Conservation (phyloP, 37 sponge, comb jelly and placozoan species). For the Diacarnus erythraeanus region DNA sequence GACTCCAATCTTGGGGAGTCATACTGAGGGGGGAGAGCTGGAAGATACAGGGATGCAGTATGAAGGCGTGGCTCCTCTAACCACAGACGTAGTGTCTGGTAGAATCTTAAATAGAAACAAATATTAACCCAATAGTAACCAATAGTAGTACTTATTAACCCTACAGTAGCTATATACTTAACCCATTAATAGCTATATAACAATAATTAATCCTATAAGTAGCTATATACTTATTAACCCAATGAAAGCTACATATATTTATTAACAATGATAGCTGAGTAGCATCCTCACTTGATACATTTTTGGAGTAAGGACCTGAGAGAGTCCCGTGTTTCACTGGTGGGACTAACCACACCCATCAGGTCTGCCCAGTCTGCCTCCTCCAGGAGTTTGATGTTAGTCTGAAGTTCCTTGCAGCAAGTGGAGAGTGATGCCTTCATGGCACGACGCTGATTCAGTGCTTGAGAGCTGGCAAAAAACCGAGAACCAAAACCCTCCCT, state of each 20-base stretch:
- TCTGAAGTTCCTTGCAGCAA: slow-evolving; percentile 10
- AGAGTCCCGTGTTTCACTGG: neutral
- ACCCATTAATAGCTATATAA: neutral
- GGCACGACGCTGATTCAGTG: slow-evolving; percentile 13
- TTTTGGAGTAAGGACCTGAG: slow-evolving; percentile 12
- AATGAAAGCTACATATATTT: neutral
- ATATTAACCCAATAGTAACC: neutral
- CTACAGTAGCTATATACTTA: neutral
- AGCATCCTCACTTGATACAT: slow-evolving; percentile 5
- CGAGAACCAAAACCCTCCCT: slow-evolving; percentile 41
- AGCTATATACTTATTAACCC: neutral
- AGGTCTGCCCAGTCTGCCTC: slow-evolving; percentile 1
- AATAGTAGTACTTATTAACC: neutral
- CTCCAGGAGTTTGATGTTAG: slow-evolving; percentile 8
- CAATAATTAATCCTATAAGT: neutral
- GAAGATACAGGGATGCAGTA: slow-evolving; percentile 74
- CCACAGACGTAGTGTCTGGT: slow-evolving; percentile 77
- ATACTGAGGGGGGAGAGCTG: slow-evolving; percentile 85
- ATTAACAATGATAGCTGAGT: neutral
- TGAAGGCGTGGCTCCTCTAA: slow-evolving; percentile 94
- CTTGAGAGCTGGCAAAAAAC: slow-evolving; percentile 28
- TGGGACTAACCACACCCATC: neutral
- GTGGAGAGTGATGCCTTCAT: slow-evolving; percentile 46
- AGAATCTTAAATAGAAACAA: slow-evolving; percentile 30
- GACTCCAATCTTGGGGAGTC: slow-evolving; percentile 62